These are phyloP conservation scores for Turritopsis rubra DNA, from an alignment of 30 jellyfish, hydroid and myxozoan genomes.

Conservation along the genomic window DNA sequence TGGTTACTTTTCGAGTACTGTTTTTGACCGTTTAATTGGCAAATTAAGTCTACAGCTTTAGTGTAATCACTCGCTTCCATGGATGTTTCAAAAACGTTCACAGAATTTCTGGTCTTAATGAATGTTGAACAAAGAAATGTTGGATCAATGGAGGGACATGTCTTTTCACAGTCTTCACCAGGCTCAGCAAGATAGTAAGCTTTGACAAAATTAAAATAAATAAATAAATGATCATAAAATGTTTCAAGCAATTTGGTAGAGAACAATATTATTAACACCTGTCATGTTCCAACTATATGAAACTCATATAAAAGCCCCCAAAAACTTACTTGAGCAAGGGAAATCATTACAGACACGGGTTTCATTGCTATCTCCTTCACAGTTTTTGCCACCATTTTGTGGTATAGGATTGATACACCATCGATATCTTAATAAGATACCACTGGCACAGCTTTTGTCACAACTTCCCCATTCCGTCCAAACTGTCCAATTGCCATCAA, in stretches of 20 bases:
- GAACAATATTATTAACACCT: no score
- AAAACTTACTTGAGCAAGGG: constrained; percentile 48
- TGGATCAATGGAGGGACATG: background rate
- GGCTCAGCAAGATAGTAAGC: constrained; percentile 18
- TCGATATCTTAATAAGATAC: constrained; percentile 23
- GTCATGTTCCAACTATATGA: no score
- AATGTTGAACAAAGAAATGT: background rate
- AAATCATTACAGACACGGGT: constrained; percentile 17
- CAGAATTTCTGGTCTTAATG: background rate
- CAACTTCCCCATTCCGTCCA: constrained; percentile 43
- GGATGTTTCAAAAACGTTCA: background rate
- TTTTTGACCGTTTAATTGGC: background rate
- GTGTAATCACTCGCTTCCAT: constrained; percentile 3
- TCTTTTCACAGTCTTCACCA: constrained; percentile 3
- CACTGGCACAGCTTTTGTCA: constrained; percentile 38
- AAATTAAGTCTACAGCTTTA: background rate
- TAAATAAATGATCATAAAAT: no score
- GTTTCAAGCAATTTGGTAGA: no score
- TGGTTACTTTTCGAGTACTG: background rate
- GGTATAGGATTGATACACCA: constrained; percentile 42
- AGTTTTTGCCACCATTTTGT: constrained; percentile 28
- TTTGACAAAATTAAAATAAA: background rate
- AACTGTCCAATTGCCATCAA: constrained; percentile 37
- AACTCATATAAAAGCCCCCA: no score
- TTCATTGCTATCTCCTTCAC: constrained; percentile 19